Percentiles rank a stretch among this genome's conserved stretches.
Conservation (phyloP, 1,140 invertebrate species). For the Brachionus paranguensis region DNA sequence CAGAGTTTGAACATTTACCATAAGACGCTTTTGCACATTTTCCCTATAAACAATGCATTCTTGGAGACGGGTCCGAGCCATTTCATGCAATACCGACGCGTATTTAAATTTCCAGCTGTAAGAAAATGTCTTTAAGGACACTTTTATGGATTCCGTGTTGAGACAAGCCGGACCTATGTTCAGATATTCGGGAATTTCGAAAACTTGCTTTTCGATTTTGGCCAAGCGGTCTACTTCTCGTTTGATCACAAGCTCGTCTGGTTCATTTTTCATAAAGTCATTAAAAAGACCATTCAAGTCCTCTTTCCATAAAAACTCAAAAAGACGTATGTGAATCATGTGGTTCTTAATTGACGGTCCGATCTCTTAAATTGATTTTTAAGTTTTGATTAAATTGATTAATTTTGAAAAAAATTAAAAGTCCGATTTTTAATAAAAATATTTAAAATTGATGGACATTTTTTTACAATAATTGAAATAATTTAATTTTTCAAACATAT, state of each 20-base stretch:
- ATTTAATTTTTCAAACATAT: too few relatives aligned
- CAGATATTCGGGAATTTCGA: slow-evolving; percentile 47
- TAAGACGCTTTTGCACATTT: slow-evolving; percentile 49
- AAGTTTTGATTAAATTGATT: too few relatives aligned
- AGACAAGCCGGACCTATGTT: slow-evolving; percentile 50
- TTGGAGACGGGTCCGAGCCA: slow-evolving; percentile 52
- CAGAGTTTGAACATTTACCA: slow-evolving; percentile 50
- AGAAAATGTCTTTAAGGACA: slow-evolving; percentile 54
- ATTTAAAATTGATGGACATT: too few relatives aligned
- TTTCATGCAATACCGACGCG: slow-evolving; percentile 53
- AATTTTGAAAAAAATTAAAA: too few relatives aligned
- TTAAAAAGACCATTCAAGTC: slow-evolving; percentile 53
- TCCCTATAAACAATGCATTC: slow-evolving; percentile 48
- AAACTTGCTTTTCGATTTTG: slow-evolving; percentile 49
- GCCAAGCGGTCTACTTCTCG: slow-evolving; percentile 32
- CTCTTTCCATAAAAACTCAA: slow-evolving; percentile 56
- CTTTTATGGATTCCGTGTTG: slow-evolving; percentile 50
- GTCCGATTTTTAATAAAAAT: too few relatives aligned
- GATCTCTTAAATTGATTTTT: slow-evolving; percentile 45
- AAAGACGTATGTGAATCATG: slow-evolving; percentile 52
- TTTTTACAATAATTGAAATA: too few relatives aligned
- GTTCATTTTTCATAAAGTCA: slow-evolving; percentile 52
- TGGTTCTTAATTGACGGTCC: slow-evolving; percentile 47
- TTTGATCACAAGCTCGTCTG: slow-evolving; percentile 49
- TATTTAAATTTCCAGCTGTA: slow-evolving; percentile 55